Evolutionary conservation across 2,888 invertebrate genomes (phyloP).

Genomic region (Heliconius hortense): DNA sequence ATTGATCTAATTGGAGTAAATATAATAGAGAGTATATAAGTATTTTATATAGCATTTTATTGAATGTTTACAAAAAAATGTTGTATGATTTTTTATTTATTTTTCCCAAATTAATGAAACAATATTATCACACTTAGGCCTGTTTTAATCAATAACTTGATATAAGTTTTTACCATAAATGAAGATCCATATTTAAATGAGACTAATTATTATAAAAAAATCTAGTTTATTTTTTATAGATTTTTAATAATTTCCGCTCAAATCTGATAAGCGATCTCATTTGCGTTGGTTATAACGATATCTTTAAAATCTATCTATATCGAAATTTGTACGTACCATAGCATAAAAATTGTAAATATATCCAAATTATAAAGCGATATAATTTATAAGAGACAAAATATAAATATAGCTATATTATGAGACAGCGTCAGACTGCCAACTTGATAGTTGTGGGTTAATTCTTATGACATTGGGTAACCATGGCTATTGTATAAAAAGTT

Average conservation of each 20-base stretch:
- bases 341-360: not conserved
- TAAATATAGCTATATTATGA: no score
- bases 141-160: not conserved
- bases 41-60: no score
- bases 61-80: not conserved
- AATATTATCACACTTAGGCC: no score
- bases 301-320: slow-evolving; percentile 8
- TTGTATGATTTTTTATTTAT: not conserved
- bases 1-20: not conserved
- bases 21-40: not conserved
- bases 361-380: not conserved
- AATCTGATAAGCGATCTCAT: slow-evolving; percentile 5
- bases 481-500: no score
- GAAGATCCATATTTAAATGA: slow-evolving; percentile 4
- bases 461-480: no score
- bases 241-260: slow-evolving; percentile 13
- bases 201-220: slow-evolving; percentile 10
- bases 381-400: no score
- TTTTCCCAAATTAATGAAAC: not conserved
- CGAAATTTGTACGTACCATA: slow-evolving; percentile 3
- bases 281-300: not conserved
- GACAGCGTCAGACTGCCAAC: not conserved
- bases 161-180: not conserved
- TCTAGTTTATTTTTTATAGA: not conserved
- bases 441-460: not conserved